Conservation (phyloP, 2,113 vertebrate species). For the Carollia perspicillata region DNA sequence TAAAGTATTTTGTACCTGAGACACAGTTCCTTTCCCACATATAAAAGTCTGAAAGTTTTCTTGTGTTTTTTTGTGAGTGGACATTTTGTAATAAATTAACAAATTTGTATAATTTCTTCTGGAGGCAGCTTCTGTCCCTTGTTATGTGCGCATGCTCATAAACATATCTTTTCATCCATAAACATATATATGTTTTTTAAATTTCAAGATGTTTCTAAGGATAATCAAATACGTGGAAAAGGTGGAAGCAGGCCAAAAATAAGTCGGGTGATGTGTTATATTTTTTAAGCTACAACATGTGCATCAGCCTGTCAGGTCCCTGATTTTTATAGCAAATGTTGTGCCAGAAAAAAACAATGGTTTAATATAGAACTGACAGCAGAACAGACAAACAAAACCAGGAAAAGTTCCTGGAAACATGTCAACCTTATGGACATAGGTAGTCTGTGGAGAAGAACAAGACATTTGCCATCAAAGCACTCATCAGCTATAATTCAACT, state of each 20-base stretch:
- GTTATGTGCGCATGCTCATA: constrained; percentile 46
- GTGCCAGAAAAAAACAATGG: not conserved
- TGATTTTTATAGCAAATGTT: not conserved
- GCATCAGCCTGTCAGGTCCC: not conserved
- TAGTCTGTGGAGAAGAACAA: not conserved
- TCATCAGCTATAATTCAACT: not conserved
- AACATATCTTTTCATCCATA: not conserved
- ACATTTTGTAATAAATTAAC: constrained; percentile 87
- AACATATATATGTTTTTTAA: not conserved
- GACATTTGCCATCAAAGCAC: not conserved
- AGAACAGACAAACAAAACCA: not conserved
- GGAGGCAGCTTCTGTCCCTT: constrained; percentile 77
- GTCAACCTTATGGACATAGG: not conserved
- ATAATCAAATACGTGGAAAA: not conserved
- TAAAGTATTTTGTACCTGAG: constrained; percentile 88
- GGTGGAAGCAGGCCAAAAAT: not conserved
- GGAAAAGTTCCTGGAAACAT: not conserved
- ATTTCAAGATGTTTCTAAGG: not conserved
- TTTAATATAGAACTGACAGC: not conserved
- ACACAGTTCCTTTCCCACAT: constrained; percentile 84
- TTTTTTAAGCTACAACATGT: not conserved
- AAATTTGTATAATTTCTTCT: constrained; percentile 80
- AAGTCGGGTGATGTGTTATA: not conserved
- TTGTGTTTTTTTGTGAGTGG: constrained; percentile 84
- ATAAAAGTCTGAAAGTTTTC: constrained; percentile 79